Conservation (phyloP, 2,797 vertebrate species). For the Spinus olivaceus region DNA sequence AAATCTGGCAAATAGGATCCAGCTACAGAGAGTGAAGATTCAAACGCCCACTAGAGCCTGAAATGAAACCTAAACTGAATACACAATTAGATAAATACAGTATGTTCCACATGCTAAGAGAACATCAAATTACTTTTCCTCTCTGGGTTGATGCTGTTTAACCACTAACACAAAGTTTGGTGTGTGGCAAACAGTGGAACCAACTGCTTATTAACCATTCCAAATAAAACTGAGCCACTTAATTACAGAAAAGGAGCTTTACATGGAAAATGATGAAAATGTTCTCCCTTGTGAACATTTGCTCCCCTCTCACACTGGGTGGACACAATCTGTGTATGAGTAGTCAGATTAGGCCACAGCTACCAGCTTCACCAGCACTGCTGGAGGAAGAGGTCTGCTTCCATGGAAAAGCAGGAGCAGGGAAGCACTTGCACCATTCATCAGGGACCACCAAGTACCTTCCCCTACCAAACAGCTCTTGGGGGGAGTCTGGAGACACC, state of each 20-base stretch:
- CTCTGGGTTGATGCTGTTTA: conserved; percentile 8
- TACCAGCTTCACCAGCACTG: background rate
- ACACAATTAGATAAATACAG: conserved; percentile 59
- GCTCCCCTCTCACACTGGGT: background rate
- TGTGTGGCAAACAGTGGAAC: background rate
- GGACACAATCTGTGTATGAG: background rate
- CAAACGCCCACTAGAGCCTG: conserved; percentile 32
- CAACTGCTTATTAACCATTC: background rate
- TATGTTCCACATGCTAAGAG: conserved; percentile 51
- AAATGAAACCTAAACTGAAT: conserved; percentile 57
- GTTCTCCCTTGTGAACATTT: background rate
- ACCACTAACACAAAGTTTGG: conserved; percentile 22
- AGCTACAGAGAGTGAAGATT: conserved; percentile 7
- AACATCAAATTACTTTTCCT: conserved; percentile 55
- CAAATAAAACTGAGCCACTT: background rate
- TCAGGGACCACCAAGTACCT: background rate
- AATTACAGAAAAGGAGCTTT: background rate
- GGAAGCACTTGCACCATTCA: background rate
- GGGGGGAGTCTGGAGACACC: background rate
- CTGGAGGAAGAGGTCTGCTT: background rate
- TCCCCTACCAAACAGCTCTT: background rate
- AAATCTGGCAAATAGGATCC: conserved; percentile 36
- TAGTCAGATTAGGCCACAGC: background rate
- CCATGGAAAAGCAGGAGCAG: background rate
- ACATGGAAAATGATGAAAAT: background rate